A percentile compares a stretch with the other conserved stretches of the same genome.
Conservation (phyloP, 1,140 invertebrate species). For the Mizuhopecten yessoensis region DNA sequence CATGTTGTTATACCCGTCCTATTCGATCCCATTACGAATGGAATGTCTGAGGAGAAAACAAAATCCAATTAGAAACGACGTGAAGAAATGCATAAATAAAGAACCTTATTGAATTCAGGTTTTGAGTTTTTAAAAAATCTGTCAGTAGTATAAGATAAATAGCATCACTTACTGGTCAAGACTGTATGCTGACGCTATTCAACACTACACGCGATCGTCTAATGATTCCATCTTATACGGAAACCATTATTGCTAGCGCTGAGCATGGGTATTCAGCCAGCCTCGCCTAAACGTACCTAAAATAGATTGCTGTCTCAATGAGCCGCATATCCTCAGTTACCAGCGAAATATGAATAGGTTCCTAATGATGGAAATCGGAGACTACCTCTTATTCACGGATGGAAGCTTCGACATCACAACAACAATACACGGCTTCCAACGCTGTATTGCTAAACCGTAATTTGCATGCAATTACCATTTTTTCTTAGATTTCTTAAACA, state of each 20-base stretch:
- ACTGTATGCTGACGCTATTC: no score
- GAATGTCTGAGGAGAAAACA: no score
- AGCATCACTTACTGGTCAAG: no score
- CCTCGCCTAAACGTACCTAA: neutral
- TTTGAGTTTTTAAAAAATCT: no score
- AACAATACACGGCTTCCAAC: neutral
- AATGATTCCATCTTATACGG: neutral
- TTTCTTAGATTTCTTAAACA: neutral
- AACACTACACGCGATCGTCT: neutral
- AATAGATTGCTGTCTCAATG: neutral
- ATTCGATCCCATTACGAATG: no score
- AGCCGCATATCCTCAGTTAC: neutral
- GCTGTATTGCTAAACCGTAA: neutral
- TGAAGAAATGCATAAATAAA: no score
- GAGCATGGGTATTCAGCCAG: neutral
- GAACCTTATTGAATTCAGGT: no score
- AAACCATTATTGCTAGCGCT: neutral
- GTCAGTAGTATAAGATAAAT: no score
- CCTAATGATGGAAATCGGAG: conserved; percentile 1
- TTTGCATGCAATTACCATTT: neutral
- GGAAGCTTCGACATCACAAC: neutral
- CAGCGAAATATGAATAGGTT: neutral
- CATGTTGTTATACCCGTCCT: no score
- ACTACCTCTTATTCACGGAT: neutral
- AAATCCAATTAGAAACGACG: no score